Percentiles rank a stretch among this genome's conserved stretches.
phyloP scores from a whole-genome alignment of 2,888 invertebrate species.

The Xestia sexstrigata region DNA sequence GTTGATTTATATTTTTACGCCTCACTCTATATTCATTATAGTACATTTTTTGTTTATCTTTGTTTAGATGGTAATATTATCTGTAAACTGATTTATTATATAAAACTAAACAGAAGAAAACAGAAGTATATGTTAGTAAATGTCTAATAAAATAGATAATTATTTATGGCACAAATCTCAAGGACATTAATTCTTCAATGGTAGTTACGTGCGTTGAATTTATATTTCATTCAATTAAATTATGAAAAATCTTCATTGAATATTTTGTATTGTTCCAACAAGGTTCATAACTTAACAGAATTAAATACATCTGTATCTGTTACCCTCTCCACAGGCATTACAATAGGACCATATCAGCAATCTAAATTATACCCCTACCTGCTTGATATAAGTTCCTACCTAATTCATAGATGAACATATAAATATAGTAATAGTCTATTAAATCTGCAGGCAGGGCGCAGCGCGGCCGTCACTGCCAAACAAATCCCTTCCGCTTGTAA shows the following conservation, averaged over 20 bases:
- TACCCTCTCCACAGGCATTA: neutral
- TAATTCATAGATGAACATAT: slow-evolving; percentile 5
- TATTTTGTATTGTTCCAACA: slow-evolving; percentile 32
- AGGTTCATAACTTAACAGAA: neutral
- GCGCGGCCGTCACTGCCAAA: neutral
- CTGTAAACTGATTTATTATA: slow-evolving; percentile 6
- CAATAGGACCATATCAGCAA: neutral
- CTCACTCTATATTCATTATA: neutral
- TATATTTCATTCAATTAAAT: slow-evolving; percentile 21
- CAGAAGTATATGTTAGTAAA: slow-evolving; percentile 13
- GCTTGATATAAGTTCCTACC: neutral
- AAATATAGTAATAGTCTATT: neutral
- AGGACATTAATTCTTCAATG: slow-evolving; percentile 9
- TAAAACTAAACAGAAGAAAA: slow-evolving; percentile 11
- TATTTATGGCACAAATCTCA: slow-evolving; percentile 34
- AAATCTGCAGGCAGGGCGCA: neutral
- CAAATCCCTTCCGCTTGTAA: neutral
- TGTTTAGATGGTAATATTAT: slow-evolving; percentile 1
- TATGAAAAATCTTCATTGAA: slow-evolving; percentile 22
- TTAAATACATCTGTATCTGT: neutral
- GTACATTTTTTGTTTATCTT: slow-evolving; percentile 18
- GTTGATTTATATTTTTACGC: slow-evolving; percentile 9
- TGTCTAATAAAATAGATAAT: slow-evolving; percentile 20
- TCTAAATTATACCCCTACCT: neutral
- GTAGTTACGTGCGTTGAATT: slow-evolving; percentile 25